Percentiles rank a stretch among this genome's conserved stretches.
Evolutionary conservation across 1,140 invertebrate species (phyloP).

Genomic region (Cotesia typhae): DNA sequence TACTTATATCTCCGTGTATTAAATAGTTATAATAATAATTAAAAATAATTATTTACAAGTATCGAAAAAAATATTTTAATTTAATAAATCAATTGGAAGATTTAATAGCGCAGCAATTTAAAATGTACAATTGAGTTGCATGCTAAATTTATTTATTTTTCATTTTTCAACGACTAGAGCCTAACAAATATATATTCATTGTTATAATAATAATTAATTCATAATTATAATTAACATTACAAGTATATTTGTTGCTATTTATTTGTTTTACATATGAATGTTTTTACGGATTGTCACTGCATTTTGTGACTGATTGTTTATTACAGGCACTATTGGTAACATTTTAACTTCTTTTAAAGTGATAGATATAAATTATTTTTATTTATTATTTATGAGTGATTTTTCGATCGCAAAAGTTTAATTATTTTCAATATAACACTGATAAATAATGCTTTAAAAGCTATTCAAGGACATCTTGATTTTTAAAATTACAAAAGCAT

Average conservation of each 20-base stretch:
- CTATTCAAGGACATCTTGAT: too few relatives aligned
- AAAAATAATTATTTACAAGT: not conserved
- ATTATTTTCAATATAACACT: too few relatives aligned
- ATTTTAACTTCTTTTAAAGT: not conserved
- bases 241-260: constrained; percentile 19
- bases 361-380: not conserved
- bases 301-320: not conserved
- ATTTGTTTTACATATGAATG: constrained; percentile 20
- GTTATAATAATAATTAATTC: too few relatives aligned
- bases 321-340: not conserved
- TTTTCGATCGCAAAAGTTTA: too few relatives aligned
- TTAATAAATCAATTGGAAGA: not conserved
- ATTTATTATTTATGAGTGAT: not conserved
- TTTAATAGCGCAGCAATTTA: not conserved
- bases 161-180: constrained; percentile 37
- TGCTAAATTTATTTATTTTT: constrained; percentile 24
- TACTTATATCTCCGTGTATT: constrained; percentile 46
- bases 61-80: constrained; percentile 29
- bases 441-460: too few relatives aligned
- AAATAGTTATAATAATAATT: not conserved
- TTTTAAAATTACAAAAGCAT: too few relatives aligned
- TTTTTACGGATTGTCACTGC: constrained; percentile 16
- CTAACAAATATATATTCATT: constrained; percentile 16
- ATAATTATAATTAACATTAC: not conserved
- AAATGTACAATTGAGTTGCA: constrained; percentile 11